Evolutionary conservation across 2,888 invertebrate species (phyloP).

Genomic region (Oxyteleia sp.): DNA sequence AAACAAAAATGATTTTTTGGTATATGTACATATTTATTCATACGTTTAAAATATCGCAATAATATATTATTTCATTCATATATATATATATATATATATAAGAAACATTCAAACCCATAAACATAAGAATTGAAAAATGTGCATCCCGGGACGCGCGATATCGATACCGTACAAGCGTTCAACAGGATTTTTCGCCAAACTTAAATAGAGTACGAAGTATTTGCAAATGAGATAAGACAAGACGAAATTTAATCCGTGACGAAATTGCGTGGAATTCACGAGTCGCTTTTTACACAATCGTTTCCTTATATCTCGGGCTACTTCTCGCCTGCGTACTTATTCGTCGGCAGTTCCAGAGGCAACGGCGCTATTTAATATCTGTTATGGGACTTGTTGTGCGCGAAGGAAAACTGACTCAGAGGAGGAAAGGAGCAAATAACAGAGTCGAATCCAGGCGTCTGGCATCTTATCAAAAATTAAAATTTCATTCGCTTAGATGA

Average conservation of each 20-base stretch:
- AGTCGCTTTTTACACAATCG: constrained; percentile 47
- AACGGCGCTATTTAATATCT: constrained; percentile 79
- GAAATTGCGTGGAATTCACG: constrained; percentile 47
- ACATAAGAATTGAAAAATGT: constrained; percentile 18
- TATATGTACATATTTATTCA: no score
- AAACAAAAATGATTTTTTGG: no score
- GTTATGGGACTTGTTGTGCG: constrained; percentile 71
- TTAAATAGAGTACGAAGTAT: constrained; percentile 31
- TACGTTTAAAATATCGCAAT: no score
- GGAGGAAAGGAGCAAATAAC: constrained; percentile 66
- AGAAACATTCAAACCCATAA: constrained; percentile 10
- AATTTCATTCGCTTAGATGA: constrained; percentile 84
- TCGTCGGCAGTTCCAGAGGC: constrained; percentile 43
- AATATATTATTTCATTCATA: no score
- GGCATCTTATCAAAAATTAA: constrained; percentile 86
- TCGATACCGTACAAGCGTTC: constrained; percentile 2
- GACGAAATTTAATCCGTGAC: constrained; percentile 48
- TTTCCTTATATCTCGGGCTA: constrained; percentile 28
- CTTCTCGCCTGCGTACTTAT: constrained; percentile 26
- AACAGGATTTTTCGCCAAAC: constrained; percentile 15
- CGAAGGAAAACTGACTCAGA: constrained; percentile 47
- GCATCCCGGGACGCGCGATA: neutral
- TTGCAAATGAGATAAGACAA: constrained; percentile 53
- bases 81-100: no score
- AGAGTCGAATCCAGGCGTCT: constrained; percentile 66